Conservation (phyloP, 1,140 invertebrate species). For the Uloborus diversus region DNA sequence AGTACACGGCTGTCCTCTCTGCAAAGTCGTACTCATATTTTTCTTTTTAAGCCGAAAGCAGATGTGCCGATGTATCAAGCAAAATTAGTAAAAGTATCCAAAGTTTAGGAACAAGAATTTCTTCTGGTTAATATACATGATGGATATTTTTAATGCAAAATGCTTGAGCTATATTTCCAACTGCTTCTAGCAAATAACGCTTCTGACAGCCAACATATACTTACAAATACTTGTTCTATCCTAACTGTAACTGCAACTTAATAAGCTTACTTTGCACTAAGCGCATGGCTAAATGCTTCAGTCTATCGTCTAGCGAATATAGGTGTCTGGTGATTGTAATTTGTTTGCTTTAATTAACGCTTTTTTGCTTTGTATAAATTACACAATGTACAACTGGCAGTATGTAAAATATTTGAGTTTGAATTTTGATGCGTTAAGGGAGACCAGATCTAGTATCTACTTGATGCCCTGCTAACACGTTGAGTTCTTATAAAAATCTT, state of each 20-base stretch:
- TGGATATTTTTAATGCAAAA: neutral
- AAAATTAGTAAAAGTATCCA: constrained; percentile 18
- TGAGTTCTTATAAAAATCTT: too few species aligned
- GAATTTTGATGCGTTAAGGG: too few species aligned
- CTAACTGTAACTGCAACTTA: neutral
- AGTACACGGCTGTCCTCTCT: constrained; percentile 1
- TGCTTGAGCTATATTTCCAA: neutral
- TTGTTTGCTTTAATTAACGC: too few species aligned
- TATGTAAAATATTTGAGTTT: too few species aligned
- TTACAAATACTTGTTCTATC: neutral
- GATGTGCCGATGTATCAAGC: constrained; percentile 34
- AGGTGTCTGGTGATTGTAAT: too few species aligned
- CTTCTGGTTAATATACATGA: neutral
- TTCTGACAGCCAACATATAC: neutral
- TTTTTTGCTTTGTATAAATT: too few species aligned
- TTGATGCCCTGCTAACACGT: too few species aligned
- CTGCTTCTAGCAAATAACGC: neutral
- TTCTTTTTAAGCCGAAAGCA: constrained; percentile 6
- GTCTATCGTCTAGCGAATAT: too few species aligned
- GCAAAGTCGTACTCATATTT: constrained; percentile 2
- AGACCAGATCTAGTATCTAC: too few species aligned
- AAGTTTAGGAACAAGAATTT: constrained; percentile 18
- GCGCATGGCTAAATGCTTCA: too few species aligned
- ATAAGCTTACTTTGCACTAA: neutral
- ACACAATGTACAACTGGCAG: too few species aligned